Conservation (phyloP, 2,113 vertebrate species). For the Thunnus maccoyii region DNA sequence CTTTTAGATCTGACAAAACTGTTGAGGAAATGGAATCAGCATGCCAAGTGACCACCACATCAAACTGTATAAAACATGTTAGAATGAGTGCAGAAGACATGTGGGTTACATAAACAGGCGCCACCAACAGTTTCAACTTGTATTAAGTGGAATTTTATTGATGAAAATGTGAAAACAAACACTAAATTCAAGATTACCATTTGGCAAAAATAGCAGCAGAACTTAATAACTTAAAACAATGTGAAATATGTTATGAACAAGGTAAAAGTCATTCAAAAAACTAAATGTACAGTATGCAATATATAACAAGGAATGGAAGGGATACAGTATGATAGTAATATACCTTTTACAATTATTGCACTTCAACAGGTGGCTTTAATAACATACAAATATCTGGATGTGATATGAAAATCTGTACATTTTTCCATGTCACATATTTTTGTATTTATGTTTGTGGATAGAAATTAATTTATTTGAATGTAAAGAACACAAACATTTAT, state of each 20-base stretch:
- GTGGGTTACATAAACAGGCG: background rate
- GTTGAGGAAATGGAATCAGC: too few species aligned
- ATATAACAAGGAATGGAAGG: background rate
- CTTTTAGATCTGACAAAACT: background rate
- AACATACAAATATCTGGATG: background rate
- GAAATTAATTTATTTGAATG: background rate
- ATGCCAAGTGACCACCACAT: background rate
- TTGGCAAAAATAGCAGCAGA: background rate
- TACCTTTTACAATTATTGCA: background rate
- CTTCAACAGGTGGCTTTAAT: background rate
- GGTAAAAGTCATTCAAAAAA: background rate
- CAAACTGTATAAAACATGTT: constrained; percentile 1
- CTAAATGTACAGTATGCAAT: background rate
- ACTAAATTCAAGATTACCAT: background rate
- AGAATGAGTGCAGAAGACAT: background rate
- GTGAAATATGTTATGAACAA: constrained; percentile 3
- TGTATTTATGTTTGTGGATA: background rate
- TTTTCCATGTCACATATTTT: background rate
- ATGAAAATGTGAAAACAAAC: constrained; percentile 16
- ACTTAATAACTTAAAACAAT: background rate
- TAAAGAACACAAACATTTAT: background rate
- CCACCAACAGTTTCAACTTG: background rate
- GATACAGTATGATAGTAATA: background rate
- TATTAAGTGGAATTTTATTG: constrained; percentile 12
- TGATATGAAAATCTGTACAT: background rate